phyloP scores from a whole-genome alignment of 2,888 invertebrate genomes.

The Leucania comma region DNA sequence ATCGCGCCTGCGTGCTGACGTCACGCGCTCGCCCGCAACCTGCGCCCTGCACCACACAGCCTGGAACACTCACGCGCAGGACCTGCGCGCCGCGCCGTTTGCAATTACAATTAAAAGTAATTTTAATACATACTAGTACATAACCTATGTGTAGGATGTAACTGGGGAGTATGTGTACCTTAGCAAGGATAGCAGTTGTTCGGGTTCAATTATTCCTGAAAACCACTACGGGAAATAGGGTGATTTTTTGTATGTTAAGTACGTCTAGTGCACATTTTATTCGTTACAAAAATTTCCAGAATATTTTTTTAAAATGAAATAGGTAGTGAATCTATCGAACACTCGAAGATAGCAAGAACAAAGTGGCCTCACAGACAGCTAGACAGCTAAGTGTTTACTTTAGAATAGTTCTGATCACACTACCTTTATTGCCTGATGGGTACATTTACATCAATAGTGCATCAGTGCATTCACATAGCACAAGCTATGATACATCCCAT shows the following conservation, averaged over 20 bases:
- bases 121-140: too few species aligned
- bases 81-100: background rate
- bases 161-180: too few species aligned
- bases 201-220: background rate
- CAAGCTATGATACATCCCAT: too few species aligned
- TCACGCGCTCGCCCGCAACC: slow-evolving; percentile 66
- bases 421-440: background rate
- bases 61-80: background rate
- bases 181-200: too few species aligned
- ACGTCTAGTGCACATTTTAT: background rate
- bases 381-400: background rate
- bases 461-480: background rate
- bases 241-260: background rate
- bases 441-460: background rate
- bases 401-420: background rate
- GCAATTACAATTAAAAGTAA: too few species aligned
- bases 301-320: background rate
- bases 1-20: slow-evolving; percentile 72
- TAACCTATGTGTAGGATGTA: too few species aligned
- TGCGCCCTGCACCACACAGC: slow-evolving; percentile 52
- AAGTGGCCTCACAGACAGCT: background rate
- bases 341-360: background rate
- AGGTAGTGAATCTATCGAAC: background rate
- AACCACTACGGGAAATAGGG: background rate
- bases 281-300: background rate